Evolutionary conservation across 2,888 invertebrate species (phyloP).

Genomic region (Vannuccia rotundouncinata): DNA sequence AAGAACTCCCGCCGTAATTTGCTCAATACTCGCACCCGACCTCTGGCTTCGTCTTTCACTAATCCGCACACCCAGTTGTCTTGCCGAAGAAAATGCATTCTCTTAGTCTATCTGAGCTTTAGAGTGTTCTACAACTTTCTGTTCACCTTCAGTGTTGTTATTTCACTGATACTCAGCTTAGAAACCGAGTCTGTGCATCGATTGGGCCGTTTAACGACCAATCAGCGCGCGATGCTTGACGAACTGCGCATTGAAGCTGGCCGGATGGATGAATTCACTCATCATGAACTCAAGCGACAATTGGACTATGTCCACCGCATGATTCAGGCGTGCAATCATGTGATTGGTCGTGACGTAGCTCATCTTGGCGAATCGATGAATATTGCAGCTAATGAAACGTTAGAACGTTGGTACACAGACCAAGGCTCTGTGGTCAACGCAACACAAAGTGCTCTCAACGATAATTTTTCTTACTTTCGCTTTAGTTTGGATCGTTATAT

Average conservation of each 20-base stretch:
- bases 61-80: neutral
- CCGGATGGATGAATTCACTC: neutral
- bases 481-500: neutral
- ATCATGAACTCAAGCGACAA: neutral
- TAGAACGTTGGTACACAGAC: neutral
- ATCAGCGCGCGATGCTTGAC: neutral
- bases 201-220: neutral
- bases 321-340: neutral
- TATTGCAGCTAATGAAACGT: neutral
- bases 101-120: conserved; percentile 27
- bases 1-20: neutral
- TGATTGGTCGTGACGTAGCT: neutral
- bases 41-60: neutral
- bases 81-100: conserved; percentile 17
- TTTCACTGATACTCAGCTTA: conserved; percentile 29
- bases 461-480: neutral
- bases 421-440: neutral
- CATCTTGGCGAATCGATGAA: neutral
- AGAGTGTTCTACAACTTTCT: conserved; percentile 34
- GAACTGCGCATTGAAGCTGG: neutral
- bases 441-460: neutral
- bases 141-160: conserved; percentile 31
- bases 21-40: neutral
- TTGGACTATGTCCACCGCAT: neutral
- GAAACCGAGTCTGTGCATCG: neutral